A percentile compares a stretch with the other conserved stretches of the same genome.
phyloP scores from a whole-genome alignment of 2,113 vertebrate species.

The Zapus hudsonius region DNA sequence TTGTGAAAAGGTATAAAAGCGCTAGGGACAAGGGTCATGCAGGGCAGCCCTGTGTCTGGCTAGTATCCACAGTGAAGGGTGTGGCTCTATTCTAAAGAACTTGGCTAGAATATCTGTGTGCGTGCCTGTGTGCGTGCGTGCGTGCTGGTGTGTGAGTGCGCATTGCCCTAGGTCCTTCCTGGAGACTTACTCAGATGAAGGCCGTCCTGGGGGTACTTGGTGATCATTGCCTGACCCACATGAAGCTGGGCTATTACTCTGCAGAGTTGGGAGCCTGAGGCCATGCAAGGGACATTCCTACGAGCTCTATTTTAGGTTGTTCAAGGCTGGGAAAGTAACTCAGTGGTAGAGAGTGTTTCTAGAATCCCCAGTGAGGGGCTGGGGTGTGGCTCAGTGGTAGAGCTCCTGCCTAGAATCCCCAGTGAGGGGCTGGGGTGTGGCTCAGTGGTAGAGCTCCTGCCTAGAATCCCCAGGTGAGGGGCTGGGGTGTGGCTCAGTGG shows the following conservation, averaged over 20 bases:
- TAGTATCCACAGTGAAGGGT: too few relatives aligned
- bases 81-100: too few relatives aligned
- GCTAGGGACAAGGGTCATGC: fast-evolving
- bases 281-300: not conserved
- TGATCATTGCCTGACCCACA: fast-evolving
- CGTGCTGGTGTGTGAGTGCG: too few relatives aligned
- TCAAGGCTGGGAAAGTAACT: too few relatives aligned
- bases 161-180: not conserved
- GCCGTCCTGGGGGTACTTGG: not conserved
- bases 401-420: not conserved
- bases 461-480: too few relatives aligned
- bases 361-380: too few relatives aligned
- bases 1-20: fast-evolving
- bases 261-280: not conserved
- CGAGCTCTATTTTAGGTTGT: not conserved
- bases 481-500: too few relatives aligned
- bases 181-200: not conserved
- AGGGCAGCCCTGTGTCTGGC: not conserved
- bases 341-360: too few relatives aligned
- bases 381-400: not conserved
- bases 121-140: too few relatives aligned
- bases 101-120: too few relatives aligned
- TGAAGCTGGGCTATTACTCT: not conserved
- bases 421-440: too few relatives aligned
- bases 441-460: too few relatives aligned